Conservation (phyloP, 2,888 invertebrate genomes). For the Apamea sordens region DNA sequence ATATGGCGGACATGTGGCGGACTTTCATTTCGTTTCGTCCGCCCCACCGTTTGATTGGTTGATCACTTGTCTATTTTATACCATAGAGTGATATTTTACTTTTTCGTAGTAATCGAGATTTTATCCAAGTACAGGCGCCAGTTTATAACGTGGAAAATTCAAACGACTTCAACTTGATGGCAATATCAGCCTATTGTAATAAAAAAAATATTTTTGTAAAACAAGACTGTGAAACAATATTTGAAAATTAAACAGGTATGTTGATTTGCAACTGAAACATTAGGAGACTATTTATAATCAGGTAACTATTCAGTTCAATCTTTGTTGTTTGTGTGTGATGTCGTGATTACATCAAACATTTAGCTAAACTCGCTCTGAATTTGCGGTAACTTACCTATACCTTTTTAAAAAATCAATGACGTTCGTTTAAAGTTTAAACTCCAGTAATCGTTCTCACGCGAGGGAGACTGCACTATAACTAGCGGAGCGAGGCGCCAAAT, state of each 20-base stretch:
- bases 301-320: background rate
- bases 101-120: slow-evolving; percentile 57
- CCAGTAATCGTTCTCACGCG: background rate
- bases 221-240: background rate
- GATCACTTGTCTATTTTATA: slow-evolving; percentile 67
- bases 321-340: background rate
- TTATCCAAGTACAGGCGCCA: slow-evolving; percentile 13
- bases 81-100: slow-evolving; percentile 64
- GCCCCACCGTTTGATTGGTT: slow-evolving; percentile 75
- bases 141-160: slow-evolving; percentile 28
- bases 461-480: background rate
- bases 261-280: background rate
- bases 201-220: background rate
- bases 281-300: background rate
- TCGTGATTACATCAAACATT: background rate
- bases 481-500: background rate
- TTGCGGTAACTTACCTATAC: background rate
- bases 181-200: background rate
- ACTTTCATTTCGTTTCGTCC: slow-evolving; percentile 84
- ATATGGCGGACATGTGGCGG: slow-evolving; percentile 89
- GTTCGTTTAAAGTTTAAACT: background rate
- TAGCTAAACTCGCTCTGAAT: background rate
- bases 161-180: slow-evolving; percentile 11
- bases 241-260: background rate
- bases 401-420: background rate